Conservation (phyloP, 2,888 invertebrate genomes). For the Fabriciana adippe region DNA sequence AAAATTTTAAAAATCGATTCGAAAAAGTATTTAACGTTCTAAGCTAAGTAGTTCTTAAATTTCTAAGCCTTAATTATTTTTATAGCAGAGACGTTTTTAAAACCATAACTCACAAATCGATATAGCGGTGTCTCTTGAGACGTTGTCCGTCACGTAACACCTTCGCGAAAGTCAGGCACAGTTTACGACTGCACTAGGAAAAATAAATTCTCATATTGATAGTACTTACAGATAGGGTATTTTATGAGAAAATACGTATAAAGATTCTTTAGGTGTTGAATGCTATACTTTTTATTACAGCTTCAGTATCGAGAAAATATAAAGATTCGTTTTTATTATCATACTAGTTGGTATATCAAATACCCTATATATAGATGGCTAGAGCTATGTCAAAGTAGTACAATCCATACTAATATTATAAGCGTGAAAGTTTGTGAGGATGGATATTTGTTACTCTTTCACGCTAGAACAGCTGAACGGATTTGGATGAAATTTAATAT, state of each 20-base stretch:
- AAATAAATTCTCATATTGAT: constrained; percentile 19
- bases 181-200: constrained; percentile 17
- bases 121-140: not conserved
- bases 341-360: not conserved
- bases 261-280: constrained; percentile 9
- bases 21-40: too few species aligned
- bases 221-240: constrained; percentile 6
- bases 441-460: too few species aligned
- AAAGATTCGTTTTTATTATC: constrained; percentile 11
- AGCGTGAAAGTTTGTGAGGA: too few species aligned
- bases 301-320: constrained; percentile 12
- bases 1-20: too few species aligned
- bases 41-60: too few species aligned
- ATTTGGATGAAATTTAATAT: too few species aligned
- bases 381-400: too few species aligned
- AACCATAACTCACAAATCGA: constrained; percentile 7
- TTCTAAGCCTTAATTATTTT: not conserved
- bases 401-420: too few species aligned
- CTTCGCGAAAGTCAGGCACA: constrained; percentile 4
- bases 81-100: constrained; percentile 7
- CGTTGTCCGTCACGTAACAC: constrained; percentile 21
- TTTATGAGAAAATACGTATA: constrained; percentile 4
- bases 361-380: too few species aligned
- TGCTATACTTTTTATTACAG: constrained; percentile 10
- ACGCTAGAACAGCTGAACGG: too few species aligned